Evolutionary conservation across 2,888 invertebrate species (phyloP), one percentile per base, ranked within the genome.

Genomic region (Dichetophora obliterata): DNA sequence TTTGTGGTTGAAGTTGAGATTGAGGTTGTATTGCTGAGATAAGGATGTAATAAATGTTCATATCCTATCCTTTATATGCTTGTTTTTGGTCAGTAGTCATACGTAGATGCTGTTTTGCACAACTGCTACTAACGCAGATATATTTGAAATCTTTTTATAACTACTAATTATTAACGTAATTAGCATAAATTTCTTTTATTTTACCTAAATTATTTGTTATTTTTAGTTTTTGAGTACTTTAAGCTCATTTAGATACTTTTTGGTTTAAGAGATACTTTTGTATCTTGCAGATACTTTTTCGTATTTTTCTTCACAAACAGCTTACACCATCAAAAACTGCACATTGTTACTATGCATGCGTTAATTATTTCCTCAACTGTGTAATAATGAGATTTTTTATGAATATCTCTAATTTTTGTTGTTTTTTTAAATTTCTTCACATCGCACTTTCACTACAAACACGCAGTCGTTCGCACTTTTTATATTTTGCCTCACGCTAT

Each of bases 391-490:
- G n/a, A 59, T 27, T 22, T 59, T 59, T 11, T 27, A 6, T 22
- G 1, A 27, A 19, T 50, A 22, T 8, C 19, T 43, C 63, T 52
- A 8, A 31, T 22, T 37, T 19, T 19, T n/a, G n/a, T n/a, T n/a
- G n/a, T n/a, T 34, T 57, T 71, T 14, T 70, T 0, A 19, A 70
- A 70, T 34, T 34, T 34, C 31, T 50, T 61, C 72, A 54, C 48
- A 48, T 1, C 61, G 19, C 71, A 50, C 61, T 63, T 61, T 73
- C 61, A 73, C 61, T 48, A 27, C 31, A 59, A 71, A 59, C 22
- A 59, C 59, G n/a, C 37, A 22, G 11, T 24, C 27, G 27, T 27
- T 22, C 52, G 14, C 59, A 16, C 16, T 59, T 59, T 59, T 57
- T 34, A n/a, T 59, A 27, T 69, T 16, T 65, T 65, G 14, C 34